Evolutionary conservation across 2,797 vertebrate genomes (phyloP).

Genomic region (Dallia pectoralis): DNA sequence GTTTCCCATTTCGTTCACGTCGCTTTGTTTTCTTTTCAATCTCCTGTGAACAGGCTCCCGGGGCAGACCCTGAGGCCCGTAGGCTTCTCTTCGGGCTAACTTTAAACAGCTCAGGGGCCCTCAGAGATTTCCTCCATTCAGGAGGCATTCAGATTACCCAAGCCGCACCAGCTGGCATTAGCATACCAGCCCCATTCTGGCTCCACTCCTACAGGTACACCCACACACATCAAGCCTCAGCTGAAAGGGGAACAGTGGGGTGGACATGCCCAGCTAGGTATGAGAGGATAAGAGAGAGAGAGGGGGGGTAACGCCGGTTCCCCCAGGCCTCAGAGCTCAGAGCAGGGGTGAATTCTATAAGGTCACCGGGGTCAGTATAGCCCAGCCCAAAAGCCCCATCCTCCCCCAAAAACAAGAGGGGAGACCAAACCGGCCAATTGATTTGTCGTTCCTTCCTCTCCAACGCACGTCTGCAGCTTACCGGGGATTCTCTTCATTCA

Average conservation of each 20-base stretch:
- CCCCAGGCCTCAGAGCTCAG: slow-evolving; percentile 3
- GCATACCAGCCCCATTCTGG: slow-evolving; percentile 19
- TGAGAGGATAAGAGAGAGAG: slow-evolving; percentile 22
- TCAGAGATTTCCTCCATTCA: slow-evolving; percentile 11
- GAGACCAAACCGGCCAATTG: slow-evolving; percentile 54
- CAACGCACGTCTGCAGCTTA: slow-evolving; percentile 51
- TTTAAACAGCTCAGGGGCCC: slow-evolving; percentile 10
- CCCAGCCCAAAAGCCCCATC: slow-evolving; percentile 41
- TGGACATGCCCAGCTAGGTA: slow-evolving; percentile 41
- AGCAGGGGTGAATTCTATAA: not conserved
- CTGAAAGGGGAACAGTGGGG: slow-evolving; percentile 51
- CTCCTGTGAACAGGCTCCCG: not conserved
- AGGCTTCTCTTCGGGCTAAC: slow-evolving; percentile 2
- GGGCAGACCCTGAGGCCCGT: not conserved
- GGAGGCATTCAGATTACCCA: slow-evolving; percentile 16
- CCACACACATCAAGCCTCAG: slow-evolving; percentile 27
- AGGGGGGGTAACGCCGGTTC: slow-evolving; percentile 16
- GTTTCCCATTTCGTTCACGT: not conserved
- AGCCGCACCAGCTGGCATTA: slow-evolving; percentile 16
- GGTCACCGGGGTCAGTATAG: slow-evolving; percentile 19
- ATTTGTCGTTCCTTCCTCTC: slow-evolving; percentile 55
- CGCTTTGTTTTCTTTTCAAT: slow-evolving; percentile 3
- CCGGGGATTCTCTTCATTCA: slow-evolving; percentile 50
- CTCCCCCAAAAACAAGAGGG: slow-evolving; percentile 29
- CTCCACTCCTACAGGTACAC: slow-evolving; percentile 44